Percentiles rank a stretch among this genome's conserved stretches.
phyloP scores from a whole-genome alignment of 2,113 vertebrate genomes.

The Propithecus coquereli region DNA sequence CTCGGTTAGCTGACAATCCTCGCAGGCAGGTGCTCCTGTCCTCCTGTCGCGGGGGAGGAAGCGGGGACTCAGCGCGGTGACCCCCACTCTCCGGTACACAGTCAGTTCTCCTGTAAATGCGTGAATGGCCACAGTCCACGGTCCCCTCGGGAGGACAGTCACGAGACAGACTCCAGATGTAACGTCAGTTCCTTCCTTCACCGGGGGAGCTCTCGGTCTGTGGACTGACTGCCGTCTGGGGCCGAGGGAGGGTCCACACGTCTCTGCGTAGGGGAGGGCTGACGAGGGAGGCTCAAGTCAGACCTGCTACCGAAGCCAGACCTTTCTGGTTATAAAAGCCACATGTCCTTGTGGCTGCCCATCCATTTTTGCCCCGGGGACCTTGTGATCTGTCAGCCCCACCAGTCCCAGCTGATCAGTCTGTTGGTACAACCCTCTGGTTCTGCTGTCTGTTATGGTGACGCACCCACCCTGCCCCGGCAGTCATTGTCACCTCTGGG shows the following conservation, averaged over 20 bases:
- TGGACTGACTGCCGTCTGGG: background rate
- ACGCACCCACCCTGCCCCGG: fast-evolving
- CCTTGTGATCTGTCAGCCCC: background rate
- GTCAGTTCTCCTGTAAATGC: background rate
- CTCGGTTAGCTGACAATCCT: background rate
- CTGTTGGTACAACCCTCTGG: background rate
- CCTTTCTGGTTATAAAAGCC: background rate
- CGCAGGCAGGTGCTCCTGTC: background rate
- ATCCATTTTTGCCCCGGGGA: background rate
- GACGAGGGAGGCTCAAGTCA: background rate
- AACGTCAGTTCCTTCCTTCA: background rate
- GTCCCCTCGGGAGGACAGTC: background rate
- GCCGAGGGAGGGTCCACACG: background rate
- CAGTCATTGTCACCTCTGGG: background rate
- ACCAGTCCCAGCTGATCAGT: background rate
- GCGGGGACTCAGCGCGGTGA: background rate
- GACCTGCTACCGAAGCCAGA: background rate
- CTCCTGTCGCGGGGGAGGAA: background rate
- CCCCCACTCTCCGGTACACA: fast-evolving
- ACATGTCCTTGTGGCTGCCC: background rate
- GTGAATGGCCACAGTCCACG: background rate
- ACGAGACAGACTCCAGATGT: background rate
- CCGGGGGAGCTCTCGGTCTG: background rate
- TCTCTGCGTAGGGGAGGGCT: background rate
- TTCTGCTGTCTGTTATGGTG: background rate